These are phyloP conservation scores for Bradynema listronoti DNA, from an alignment of 1,140 invertebrate genomes.

Conservation along the genomic window DNA sequence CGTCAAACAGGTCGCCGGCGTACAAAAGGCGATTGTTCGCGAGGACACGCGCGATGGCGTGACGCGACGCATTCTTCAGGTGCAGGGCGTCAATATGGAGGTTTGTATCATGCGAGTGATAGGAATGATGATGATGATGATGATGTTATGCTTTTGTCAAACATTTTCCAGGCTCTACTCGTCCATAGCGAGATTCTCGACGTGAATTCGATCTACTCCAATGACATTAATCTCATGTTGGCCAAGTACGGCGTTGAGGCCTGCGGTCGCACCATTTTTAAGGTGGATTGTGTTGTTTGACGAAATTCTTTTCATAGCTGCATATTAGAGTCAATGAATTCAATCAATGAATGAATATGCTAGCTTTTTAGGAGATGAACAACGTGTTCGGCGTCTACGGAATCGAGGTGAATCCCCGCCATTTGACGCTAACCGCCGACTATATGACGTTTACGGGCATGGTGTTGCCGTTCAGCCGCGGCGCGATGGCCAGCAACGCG, in stretches of 20 bases:
- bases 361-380: slow-evolving; percentile 69
- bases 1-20: slow-evolving; percentile 72
- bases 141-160: too few species aligned
- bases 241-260: slow-evolving; percentile 88
- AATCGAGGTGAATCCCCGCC: slow-evolving; percentile 84
- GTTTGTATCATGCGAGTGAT: slow-evolving; percentile 59
- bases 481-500: slow-evolving; percentile 75
- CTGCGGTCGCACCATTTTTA: slow-evolving; percentile 76
- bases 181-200: slow-evolving; percentile 75
- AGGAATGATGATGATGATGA: not conserved
- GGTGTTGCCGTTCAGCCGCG: slow-evolving; percentile 80
- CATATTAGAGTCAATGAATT: too few species aligned
- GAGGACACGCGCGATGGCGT: slow-evolving; percentile 55
- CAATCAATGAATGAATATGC: not conserved
- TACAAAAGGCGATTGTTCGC: slow-evolving; percentile 72
- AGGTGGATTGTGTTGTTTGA: slow-evolving; percentile 58
- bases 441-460: slow-evolving; percentile 93
- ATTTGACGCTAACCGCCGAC: slow-evolving; percentile 84
- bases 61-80: slow-evolving; percentile 69
- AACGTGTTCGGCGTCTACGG: slow-evolving; percentile 91
- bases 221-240: slow-evolving; percentile 85
- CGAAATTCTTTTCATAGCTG: too few species aligned
- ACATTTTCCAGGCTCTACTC: slow-evolving; percentile 72
- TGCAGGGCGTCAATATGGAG: slow-evolving; percentile 85
- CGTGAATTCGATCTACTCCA: slow-evolving; percentile 78